A percentile compares a stretch with the other conserved stretches of the same genome.
These are phyloP conservation scores for Leptocoma aspasia DNA, from an alignment of 2,113 vertebrate species.

Conservation along the genomic window DNA sequence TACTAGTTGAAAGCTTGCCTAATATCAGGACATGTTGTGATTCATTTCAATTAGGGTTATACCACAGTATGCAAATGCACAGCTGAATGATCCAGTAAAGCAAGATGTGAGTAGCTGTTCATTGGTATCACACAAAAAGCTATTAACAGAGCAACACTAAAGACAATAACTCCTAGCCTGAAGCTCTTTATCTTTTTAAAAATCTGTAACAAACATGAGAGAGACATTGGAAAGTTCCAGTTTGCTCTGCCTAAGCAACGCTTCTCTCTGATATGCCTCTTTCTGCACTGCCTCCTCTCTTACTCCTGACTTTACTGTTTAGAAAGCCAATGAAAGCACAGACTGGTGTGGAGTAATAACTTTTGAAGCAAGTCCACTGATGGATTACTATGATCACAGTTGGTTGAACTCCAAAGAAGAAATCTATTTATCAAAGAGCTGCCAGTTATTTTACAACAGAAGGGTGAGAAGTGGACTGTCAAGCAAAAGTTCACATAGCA, in stretches of 20 bases:
- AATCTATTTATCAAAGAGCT: background rate
- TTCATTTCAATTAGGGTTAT: background rate
- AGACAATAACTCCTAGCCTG: background rate
- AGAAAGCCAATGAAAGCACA: background rate
- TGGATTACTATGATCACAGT: background rate
- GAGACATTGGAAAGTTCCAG: background rate
- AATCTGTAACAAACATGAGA: background rate
- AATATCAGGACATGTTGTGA: background rate
- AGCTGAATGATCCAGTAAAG: background rate
- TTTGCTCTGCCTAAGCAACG: background rate
- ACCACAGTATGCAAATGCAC: background rate
- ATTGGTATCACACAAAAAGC: background rate
- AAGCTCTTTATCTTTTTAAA: background rate
- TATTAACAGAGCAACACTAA: background rate
- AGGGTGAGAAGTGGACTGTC: fast-evolving
- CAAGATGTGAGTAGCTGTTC: background rate
- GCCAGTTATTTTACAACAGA: background rate
- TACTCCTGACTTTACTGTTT: background rate
- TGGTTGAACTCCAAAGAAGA: background rate
- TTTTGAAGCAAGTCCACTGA: background rate
- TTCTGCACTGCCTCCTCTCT: background rate
- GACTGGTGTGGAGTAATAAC: background rate
- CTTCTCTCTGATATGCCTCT: background rate
- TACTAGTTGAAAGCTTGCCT: background rate
- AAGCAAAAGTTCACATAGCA: background rate